phyloP scores from a whole-genome alignment of 2,888 invertebrate genomes.

The Sinodicranocentrus sp. region DNA sequence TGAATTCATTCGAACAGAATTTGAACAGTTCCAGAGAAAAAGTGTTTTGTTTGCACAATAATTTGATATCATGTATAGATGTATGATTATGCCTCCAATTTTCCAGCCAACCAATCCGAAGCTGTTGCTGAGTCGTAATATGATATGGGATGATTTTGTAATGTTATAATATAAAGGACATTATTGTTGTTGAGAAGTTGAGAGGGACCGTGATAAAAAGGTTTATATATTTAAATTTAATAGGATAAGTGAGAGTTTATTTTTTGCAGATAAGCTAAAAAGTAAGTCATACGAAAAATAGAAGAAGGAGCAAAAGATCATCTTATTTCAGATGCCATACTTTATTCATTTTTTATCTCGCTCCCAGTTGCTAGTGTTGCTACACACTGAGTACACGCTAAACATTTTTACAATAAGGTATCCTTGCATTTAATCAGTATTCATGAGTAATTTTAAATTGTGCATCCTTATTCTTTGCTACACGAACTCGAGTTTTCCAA shows the following conservation, averaged over 20 bases:
- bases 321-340: too few species aligned
- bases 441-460: too few species aligned
- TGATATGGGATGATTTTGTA: neutral
- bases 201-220: neutral
- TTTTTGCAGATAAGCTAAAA: constrained; percentile 1
- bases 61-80: too few species aligned
- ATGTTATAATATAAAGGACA: neutral
- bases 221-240: too few species aligned
- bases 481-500: too few species aligned
- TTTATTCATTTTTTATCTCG: too few species aligned
- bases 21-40: neutral
- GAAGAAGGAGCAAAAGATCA: constrained; percentile 1
- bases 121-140: neutral
- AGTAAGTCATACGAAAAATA: neutral
- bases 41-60: neutral
- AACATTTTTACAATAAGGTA: too few species aligned
- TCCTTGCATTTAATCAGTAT: too few species aligned
- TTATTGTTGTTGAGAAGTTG: neutral
- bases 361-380: too few species aligned
- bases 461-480: too few species aligned
- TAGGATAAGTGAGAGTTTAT: too few species aligned
- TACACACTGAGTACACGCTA: too few species aligned
- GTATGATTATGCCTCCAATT: neutral
- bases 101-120: neutral
- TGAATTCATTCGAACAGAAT: neutral